Evolutionary conservation across 2,797 vertebrate genomes (phyloP), one percentile per base, ranked within the genome.

Genomic region (Danio tinwini): DNA sequence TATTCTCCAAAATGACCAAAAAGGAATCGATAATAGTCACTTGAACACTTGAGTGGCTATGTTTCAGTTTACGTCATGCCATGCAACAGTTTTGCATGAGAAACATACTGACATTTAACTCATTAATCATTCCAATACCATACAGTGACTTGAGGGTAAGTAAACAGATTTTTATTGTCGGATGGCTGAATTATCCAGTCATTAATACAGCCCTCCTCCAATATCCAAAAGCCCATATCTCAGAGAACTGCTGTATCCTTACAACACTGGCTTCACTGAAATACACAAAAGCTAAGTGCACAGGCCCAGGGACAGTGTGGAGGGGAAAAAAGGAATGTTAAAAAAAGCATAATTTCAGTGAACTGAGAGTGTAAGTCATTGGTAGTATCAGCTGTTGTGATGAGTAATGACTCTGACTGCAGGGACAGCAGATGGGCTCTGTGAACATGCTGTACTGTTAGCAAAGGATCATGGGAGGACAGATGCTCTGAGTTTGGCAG

Each of bases 371-470:
- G 74, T 12, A n/a, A 61, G 19, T n/a, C 37, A 65, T 19, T 17
- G 12, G 44, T 52, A 37, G 53, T 61, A 62, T 78, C 12, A 21
- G 55, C 19, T 58, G 61, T 16, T 52, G 56, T 19, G 81, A 47
- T 81, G 21, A 85, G 64, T 78, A 58, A 83, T 39, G 12, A 19
- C 21, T 50, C 8, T 42, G 58, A 55, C 63, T 39, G 72, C n/a
- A 78, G 68, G 69, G 70, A 52, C 59, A 69, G 64, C 82, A 84
- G 85, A 86, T 82, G 80, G 82, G 21, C 10, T 50, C 58, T 69
- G 6, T 77, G 47, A 42, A 74, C 74, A 80, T 80, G 59, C 47
- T 77, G 74, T 61, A 49, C 52, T 40, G 53, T 59, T 47, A 40
- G 64, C 72, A 49, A 42, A 83, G 71, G 58, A 61, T 59, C 29